phyloP scores from a whole-genome alignment of 2,113 vertebrate species.

The Zapornia atra region DNA sequence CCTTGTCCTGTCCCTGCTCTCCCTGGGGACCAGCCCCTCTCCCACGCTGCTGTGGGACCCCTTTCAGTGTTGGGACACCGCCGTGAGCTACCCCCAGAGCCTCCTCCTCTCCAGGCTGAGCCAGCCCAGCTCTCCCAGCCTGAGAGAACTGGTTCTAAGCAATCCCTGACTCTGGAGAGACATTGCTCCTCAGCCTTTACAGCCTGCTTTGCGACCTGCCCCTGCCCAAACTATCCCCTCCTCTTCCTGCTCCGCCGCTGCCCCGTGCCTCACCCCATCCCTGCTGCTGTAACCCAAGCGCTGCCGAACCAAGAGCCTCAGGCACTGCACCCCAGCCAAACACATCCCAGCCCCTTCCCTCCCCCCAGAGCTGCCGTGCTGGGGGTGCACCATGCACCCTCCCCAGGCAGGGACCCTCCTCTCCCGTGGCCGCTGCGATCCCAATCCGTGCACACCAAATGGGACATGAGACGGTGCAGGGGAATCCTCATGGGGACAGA shows the following conservation, averaged over 20 bases:
- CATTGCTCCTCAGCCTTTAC: fast-evolving
- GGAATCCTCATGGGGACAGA: not conserved
- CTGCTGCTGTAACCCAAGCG: not conserved
- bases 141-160: not conserved
- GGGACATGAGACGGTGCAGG: not conserved
- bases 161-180: not conserved
- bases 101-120: too few species aligned
- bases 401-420: not conserved
- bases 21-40: too few species aligned
- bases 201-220: too few species aligned
- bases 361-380: not conserved
- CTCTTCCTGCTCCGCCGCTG: not conserved
- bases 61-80: too few species aligned
- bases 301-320: fast-evolving
- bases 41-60: too few species aligned
- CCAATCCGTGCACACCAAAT: not conserved
- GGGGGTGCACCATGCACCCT: fast-evolving
- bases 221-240: not conserved
- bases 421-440: not conserved
- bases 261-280: fast-evolving
- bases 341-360: not conserved
- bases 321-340: fast-evolving
- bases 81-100: too few species aligned
- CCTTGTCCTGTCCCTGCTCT: too few species aligned
- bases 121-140: too few species aligned